These are phyloP conservation scores for Valencia hispanica DNA, from an alignment of 2,797 vertebrate species.

Conservation along the genomic window DNA sequence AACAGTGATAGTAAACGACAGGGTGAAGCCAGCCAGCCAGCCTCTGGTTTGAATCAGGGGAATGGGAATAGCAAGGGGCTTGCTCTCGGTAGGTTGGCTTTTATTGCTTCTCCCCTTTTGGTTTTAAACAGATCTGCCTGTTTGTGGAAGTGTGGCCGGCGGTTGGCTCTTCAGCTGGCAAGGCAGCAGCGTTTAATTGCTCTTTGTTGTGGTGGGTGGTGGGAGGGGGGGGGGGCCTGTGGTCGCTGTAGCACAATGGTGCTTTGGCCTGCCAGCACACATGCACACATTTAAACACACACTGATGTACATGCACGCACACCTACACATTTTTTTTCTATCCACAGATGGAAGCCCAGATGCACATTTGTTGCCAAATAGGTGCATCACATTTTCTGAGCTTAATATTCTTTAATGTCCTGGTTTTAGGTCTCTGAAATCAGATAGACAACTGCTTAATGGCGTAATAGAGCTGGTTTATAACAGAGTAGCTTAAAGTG, in stretches of 20 bases:
- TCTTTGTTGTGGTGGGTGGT: constrained; percentile 83
- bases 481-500: constrained; percentile 62
- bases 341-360: constrained; percentile 18
- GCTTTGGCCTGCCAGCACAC: constrained; percentile 65
- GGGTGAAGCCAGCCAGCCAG: constrained; percentile 69
- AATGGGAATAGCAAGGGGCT: constrained; percentile 60
- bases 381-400: neutral
- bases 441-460: constrained; percentile 42
- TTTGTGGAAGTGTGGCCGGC: constrained; percentile 87
- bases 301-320: constrained; percentile 30
- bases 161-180: constrained; percentile 83
- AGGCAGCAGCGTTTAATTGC: constrained; percentile 84
- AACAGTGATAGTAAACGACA: constrained; percentile 67
- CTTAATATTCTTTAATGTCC: constrained; percentile 5
- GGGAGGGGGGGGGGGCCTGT: constrained; percentile 59
- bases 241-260: constrained; percentile 78
- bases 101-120: constrained; percentile 82
- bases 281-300: constrained; percentile 33
- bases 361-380: constrained; percentile 5
- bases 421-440: constrained; percentile 4
- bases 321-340: constrained; percentile 27
- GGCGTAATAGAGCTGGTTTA: constrained; percentile 52
- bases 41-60: constrained; percentile 84
- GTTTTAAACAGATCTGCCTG: constrained; percentile 86
- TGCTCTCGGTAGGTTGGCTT: constrained; percentile 76